Evolutionary conservation across 2,113 vertebrate genomes (phyloP), one percentile per base, ranked within the genome.

Genomic region (Clarias gariepinus): DNA sequence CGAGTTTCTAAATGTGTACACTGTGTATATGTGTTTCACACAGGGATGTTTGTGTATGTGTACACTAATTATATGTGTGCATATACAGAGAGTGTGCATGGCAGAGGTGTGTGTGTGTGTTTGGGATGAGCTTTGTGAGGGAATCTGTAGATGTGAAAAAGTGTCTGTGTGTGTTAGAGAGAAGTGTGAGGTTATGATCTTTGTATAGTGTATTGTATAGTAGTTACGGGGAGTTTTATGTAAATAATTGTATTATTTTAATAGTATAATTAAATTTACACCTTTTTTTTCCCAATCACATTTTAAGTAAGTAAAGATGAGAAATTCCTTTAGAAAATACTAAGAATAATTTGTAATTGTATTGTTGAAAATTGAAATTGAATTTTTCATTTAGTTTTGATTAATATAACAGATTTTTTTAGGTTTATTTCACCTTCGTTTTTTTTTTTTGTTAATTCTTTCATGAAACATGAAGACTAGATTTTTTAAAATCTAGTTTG

Each of bases 121-220:
- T 18, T 28, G 25, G 12, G 13, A 53, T 19, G 55, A 23, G 25
- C 55, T 28, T 12, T 57, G 61, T 68, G 68, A 64, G 74, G 76
- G 80, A 33, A n/a, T 55, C 64, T 80, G 79, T 69, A 30, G 28
- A 12, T 84, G 68, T 87, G 57, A 55, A 84, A 33, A 28, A 71
- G 8, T 64, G 16, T 16, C 12, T 30, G 68, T 87, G 76, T 86
- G 87, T 81, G 64, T 82, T 16, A 16, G 28, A 68, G 28, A 85
- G 1, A 0, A 2, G 5, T 25, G 15, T 74, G 41, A 41, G 71
- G 36, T 74, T 74, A 47, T 23, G 10, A 47, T 47, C 12, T 25
- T 23, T 74, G 9, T 74, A 23, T 73, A 4, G 66, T 3, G 8
- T 69, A n/a, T n/a, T n/a, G n/a, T n/a, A n/a, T n/a, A n/a, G 16